Evolutionary conservation across 2,113 vertebrate genomes (phyloP).

Genomic region (Onychorhynchus coronatus): DNA sequence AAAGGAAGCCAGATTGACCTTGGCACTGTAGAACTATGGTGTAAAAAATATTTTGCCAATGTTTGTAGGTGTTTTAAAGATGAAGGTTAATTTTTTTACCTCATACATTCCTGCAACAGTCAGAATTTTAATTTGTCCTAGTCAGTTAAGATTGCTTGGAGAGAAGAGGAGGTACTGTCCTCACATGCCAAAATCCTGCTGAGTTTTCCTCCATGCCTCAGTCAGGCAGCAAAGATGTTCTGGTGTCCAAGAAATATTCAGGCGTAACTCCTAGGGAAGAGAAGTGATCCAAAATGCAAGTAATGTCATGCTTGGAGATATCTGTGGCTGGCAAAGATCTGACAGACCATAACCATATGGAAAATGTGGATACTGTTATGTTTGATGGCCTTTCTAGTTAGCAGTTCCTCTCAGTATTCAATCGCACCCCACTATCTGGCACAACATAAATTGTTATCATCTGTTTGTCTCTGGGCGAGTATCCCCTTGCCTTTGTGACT

Average conservation of each 20-base stretch:
- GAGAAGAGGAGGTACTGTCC: neutral
- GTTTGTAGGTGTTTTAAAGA: neutral
- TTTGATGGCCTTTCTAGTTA: neutral
- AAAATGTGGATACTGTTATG: neutral
- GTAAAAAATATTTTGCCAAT: neutral
- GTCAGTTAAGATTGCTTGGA: neutral
- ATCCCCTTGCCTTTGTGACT: neutral
- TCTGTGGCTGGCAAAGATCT: slow-evolving; percentile 10
- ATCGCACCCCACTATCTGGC: slow-evolving; percentile 9
- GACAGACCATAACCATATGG: neutral
- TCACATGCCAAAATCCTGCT: neutral
- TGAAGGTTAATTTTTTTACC: neutral
- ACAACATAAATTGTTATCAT: neutral
- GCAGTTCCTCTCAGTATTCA: neutral
- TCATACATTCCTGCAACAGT: neutral
- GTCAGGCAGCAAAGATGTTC: neutral
- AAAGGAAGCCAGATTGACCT: neutral
- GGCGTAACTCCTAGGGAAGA: neutral
- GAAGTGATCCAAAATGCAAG: slow-evolving; percentile 29
- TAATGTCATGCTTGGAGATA: neutral
- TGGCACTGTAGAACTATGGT: neutral
- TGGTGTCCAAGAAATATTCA: neutral
- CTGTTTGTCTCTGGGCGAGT: neutral
- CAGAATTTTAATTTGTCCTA: neutral
- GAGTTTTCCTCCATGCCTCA: neutral